Base-by-base conservation (phyloP, 2,113 vertebrate genomes). In the Etheostoma spectabile region DNA sequence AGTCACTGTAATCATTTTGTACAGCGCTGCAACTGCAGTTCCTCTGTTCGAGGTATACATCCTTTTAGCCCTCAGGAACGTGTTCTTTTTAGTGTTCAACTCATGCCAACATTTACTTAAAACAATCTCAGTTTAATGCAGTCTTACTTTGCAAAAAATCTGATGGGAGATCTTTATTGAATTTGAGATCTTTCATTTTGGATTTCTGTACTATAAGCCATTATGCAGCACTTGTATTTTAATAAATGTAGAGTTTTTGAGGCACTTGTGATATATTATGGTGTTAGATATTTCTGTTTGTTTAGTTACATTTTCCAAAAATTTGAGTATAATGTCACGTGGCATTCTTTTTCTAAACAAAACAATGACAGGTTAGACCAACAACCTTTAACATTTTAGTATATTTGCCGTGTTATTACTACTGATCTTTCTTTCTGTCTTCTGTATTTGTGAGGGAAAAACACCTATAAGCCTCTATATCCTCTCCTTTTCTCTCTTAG, bases 401-500 rank as follows among this genome's bases (percentile, higher is more conserved):
- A 52, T 42, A 45, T 68, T 62, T 55, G 16, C 5, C 12, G 8
- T 22, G 48, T 71, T 38, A 52, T 59, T 8, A 15, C n/a, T 4
- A 14, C 27, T 56, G 27, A 16, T 10, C 35, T 24, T 21, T 21
- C 45, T 56, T 5, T 63, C 7, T 69, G 8, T 30, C 14, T 53
- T 65, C 8, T 61, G 35, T 24, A 27, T 60, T 51, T 46, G 11
- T 48, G 33, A 30, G 8, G 16, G 15, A 21, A 11, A 33, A 48
- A 45, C 27, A 42, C 8, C 12, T 24, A 0, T 69, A 24, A 79
- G 45, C 15, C 35, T 69, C 14, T 73, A 0, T n/a, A 3, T 45
- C 57, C 65, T 24, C 75, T 88, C 11, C 64, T 84, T 21, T 81
- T 87, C 5, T 71, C 88, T 89, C 86, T 11, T 88, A 97, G 98